phyloP scores from a whole-genome alignment of 2,888 invertebrate species.

The Meliscaeva auricollis region DNA sequence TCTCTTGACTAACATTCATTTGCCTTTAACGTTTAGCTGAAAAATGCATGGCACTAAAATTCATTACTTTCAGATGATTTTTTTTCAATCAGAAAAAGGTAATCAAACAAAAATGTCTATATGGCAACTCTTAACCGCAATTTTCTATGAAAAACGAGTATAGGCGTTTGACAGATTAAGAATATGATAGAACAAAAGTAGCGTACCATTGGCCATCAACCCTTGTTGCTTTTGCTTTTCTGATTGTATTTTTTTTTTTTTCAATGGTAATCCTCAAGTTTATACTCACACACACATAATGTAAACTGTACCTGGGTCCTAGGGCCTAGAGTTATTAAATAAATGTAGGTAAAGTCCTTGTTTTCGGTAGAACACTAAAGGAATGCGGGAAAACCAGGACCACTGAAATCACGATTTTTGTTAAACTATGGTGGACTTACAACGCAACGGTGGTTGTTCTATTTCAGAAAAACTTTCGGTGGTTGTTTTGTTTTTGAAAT shows the following conservation, averaged over 20 bases:
- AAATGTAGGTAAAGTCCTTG: background rate
- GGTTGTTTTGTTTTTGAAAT: conserved; percentile 14
- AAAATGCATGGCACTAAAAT: too few species aligned
- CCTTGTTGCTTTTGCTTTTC: conserved; percentile 25
- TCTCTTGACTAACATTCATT: too few species aligned
- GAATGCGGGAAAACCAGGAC: conserved; percentile 63
- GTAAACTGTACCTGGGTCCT: conserved; percentile 21
- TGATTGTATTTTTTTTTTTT: conserved; percentile 12
- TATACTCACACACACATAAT: background rate
- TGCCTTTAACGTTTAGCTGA: too few species aligned
- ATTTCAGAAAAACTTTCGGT: background rate
- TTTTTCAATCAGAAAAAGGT: background rate
- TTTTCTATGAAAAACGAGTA: background rate
- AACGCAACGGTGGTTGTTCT: too few species aligned
- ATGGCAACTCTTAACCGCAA: background rate
- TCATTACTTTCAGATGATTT: too few species aligned
- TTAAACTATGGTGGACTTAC: conserved; percentile 17
- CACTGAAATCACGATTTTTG: conserved; percentile 54
- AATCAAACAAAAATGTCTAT: background rate
- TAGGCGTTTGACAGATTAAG: conserved; percentile 9
- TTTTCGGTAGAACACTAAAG: background rate
- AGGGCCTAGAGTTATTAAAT: background rate
- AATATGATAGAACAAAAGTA: background rate
- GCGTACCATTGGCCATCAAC: conserved; percentile 21
- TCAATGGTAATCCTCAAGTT: background rate